A percentile compares a stretch with the other conserved stretches of the same genome.
Evolutionary conservation across 2,113 vertebrate species (phyloP).

Genomic region (Mobula hypostoma): DNA sequence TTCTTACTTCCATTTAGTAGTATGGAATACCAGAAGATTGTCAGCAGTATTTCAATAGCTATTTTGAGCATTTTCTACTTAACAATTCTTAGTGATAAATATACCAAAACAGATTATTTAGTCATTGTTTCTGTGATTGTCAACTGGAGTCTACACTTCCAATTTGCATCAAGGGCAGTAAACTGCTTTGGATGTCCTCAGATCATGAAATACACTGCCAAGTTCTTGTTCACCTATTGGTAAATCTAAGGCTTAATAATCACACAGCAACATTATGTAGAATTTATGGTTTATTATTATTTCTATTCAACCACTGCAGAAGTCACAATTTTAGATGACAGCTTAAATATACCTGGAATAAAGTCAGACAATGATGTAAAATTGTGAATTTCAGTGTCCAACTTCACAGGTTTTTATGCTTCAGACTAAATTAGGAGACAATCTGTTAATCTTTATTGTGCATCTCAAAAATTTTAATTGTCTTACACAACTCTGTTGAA

Average conservation of each 20-base stretch:
- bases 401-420: background rate
- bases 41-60: background rate
- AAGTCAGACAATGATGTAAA: background rate
- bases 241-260: background rate
- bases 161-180: background rate
- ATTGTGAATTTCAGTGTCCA: background rate
- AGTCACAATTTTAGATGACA: slow-evolving; percentile 18
- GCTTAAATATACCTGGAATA: background rate
- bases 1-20: background rate
- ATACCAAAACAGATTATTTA: background rate
- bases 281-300: background rate
- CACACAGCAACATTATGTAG: background rate
- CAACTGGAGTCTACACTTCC: no score
- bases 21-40: background rate
- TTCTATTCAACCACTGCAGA: slow-evolving; percentile 13
- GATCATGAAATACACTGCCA: background rate
- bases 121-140: background rate
- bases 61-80: background rate
- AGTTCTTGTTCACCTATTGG: background rate
- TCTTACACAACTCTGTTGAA: background rate
- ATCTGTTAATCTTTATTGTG: background rate
- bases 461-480: background rate
- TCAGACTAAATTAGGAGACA: background rate
- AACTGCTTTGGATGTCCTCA: background rate
- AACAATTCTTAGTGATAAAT: background rate